These are phyloP conservation scores for Lochmaea capreae DNA, from an alignment of 2,888 invertebrate species.

Conservation along the genomic window DNA sequence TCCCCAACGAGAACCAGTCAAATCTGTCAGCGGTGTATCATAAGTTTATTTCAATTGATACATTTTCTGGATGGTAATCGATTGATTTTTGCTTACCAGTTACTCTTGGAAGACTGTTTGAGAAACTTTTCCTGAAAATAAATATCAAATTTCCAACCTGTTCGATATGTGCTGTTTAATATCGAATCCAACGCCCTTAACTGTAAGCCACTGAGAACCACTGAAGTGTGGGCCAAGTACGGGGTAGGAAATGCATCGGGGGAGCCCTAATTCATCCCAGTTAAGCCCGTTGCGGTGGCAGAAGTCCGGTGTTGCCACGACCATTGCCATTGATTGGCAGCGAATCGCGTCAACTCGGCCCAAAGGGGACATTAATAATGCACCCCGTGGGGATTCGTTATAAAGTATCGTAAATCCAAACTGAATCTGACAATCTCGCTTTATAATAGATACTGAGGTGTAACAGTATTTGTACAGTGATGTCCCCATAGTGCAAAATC, in stretches of 20 bases:
- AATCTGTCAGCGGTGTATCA: conserved; percentile 8
- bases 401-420: conserved; percentile 58
- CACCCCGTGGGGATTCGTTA: conserved; percentile 60
- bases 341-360: conserved; percentile 63
- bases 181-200: not conserved
- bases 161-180: not conserved
- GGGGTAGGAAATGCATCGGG: conserved; percentile 38
- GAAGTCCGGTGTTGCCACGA: conserved; percentile 52
- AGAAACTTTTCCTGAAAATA: too few relatives aligned
- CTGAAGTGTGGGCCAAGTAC: conserved; percentile 18
- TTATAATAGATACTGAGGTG: conserved; percentile 34
- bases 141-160: too few relatives aligned
- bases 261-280: conserved; percentile 61
- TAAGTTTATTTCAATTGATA: not conserved
- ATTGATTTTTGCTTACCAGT: too few relatives aligned
- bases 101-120: too few relatives aligned
- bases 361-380: conserved; percentile 64
- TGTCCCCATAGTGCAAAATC: conserved; percentile 29
- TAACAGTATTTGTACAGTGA: conserved; percentile 34
- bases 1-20: conserved; percentile 31
- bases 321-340: conserved; percentile 63
- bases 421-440: conserved; percentile 39
- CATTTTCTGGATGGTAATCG: not conserved
- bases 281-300: conserved; percentile 57
- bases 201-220: conserved; percentile 5